A percentile compares a stretch with the other conserved stretches of the same genome.
phyloP scores from a whole-genome alignment of 2,113 vertebrate genomes.

The Columbina picui region DNA sequence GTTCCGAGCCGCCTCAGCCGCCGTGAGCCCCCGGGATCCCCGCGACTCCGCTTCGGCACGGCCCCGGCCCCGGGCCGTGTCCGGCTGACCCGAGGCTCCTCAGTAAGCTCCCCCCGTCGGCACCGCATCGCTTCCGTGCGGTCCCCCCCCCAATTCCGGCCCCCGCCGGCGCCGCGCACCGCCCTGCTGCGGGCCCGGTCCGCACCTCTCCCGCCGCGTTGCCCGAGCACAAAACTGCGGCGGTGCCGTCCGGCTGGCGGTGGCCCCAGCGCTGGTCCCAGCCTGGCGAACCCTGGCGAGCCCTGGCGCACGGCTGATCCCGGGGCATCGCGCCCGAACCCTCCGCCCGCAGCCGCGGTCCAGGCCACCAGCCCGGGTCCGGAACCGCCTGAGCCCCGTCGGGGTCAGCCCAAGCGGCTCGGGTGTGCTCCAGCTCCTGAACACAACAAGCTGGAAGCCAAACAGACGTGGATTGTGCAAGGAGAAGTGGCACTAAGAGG shows the following conservation, averaged over 20 bases:
- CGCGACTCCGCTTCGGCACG: no score
- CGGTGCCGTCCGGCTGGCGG: neutral
- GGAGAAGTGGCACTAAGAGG: neutral
- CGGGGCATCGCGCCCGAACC: neutral
- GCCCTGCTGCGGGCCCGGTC: neutral
- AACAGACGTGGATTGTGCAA: neutral
- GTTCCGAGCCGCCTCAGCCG: rapidly evolving
- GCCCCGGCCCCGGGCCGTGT: no score
- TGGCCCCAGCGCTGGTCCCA: neutral
- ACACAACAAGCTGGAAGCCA: neutral
- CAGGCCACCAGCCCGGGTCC: no score
- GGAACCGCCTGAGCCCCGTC: no score
- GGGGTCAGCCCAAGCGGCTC: neutral
- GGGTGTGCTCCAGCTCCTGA: neutral
- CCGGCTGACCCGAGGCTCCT: neutral
- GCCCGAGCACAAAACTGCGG: neutral
- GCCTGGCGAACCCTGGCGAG: neutral
- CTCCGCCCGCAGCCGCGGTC: neutral
- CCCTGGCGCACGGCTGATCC: neutral
- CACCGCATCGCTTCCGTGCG: neutral
- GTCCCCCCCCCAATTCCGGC: no score
- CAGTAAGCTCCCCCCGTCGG: neutral
- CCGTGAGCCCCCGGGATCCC: no score
- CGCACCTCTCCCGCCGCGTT: no score
- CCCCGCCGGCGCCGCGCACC: no score